These are phyloP conservation scores for Pogonomyrmex barbatus DNA, from an alignment of 1,140 invertebrate species.

Conservation along the genomic window DNA sequence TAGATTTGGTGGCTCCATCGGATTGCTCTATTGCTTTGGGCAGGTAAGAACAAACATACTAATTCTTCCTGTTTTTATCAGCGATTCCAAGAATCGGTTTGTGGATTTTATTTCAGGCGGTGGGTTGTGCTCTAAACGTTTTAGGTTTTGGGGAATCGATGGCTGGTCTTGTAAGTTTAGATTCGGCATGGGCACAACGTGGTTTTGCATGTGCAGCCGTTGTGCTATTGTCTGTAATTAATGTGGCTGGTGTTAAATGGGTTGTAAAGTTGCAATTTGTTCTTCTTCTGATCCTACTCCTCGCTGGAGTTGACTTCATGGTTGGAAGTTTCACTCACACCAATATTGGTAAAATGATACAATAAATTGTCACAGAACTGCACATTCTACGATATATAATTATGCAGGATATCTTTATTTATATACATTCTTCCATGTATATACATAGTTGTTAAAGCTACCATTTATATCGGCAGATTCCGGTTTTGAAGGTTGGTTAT, in stretches of 20 bases:
- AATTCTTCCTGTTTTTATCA: not conserved
- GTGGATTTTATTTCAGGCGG: slow-evolving; percentile 89
- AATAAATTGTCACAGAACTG: slow-evolving; percentile 22
- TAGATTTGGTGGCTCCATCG: slow-evolving; percentile 95
- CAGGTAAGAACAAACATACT: slow-evolving; percentile 88
- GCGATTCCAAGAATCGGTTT: slow-evolving; percentile 41
- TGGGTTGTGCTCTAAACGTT: slow-evolving; percentile 97
- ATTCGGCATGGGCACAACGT: slow-evolving; percentile 91
- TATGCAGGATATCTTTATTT: not conserved
- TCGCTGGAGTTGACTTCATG: slow-evolving; percentile 95
- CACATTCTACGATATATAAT: not conserved
- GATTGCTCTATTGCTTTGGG: slow-evolving; percentile 97
- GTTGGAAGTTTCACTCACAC: slow-evolving; percentile 94
- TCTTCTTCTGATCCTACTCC: slow-evolving; percentile 92
- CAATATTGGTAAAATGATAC: slow-evolving; percentile 87
- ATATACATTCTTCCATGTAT: slow-evolving; percentile 2
- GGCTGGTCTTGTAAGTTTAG: slow-evolving; percentile 92
- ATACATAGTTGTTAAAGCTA: slow-evolving; percentile 9
- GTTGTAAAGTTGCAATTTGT: slow-evolving; percentile 96
- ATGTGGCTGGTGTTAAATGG: slow-evolving; percentile 97
- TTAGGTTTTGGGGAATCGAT: slow-evolving; percentile 98
- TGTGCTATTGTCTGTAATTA: slow-evolving; percentile 93
- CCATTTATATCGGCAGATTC: slow-evolving; percentile 87
- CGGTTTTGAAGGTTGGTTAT: slow-evolving; percentile 95
- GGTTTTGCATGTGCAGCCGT: slow-evolving; percentile 94